phyloP scores from a whole-genome alignment of 1,140 invertebrate genomes.

The Lasioglossum albipes region DNA sequence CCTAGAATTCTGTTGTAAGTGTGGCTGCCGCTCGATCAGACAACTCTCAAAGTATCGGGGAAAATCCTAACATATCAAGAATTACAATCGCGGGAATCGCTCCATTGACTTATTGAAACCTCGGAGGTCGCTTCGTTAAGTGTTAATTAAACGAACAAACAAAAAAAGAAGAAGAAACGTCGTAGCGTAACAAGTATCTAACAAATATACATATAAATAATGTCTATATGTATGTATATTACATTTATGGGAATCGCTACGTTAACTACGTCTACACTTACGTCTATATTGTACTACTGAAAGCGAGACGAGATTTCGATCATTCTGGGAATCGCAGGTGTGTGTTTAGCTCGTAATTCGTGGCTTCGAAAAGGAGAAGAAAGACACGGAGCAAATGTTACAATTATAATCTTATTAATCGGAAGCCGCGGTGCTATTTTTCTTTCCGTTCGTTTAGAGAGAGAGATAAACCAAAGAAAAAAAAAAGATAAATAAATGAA shows the following conservation, averaged over 20 bases:
- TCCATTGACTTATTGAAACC: conserved; percentile 48
- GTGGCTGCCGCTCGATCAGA: conserved; percentile 27
- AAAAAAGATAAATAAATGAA: no score
- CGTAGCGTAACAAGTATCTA: conserved; percentile 31
- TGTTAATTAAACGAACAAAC: conserved; percentile 9
- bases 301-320: background rate
- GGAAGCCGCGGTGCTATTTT: conserved; percentile 10
- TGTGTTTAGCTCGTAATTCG: background rate
- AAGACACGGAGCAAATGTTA: conserved; percentile 24
- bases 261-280: background rate
- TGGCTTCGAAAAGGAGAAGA: background rate
- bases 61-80: conserved; percentile 26
- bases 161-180: conserved; percentile 9
- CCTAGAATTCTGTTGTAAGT: conserved; percentile 25
- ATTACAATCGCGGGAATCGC: conserved; percentile 51
- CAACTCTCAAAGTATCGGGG: conserved; percentile 14
- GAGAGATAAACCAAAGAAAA: no score
- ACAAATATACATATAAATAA: background rate
- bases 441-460: background rate
- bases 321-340: background rate
- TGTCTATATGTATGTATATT: background rate
- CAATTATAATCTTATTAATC: conserved; percentile 10
- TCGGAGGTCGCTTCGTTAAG: conserved; percentile 50
- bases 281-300: background rate
- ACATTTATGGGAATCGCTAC: conserved; percentile 42